Evolutionary conservation across 1,140 invertebrate species (phyloP), one percentile per base, ranked within the genome.

Genomic region (Pseudobourletiella spinata): DNA sequence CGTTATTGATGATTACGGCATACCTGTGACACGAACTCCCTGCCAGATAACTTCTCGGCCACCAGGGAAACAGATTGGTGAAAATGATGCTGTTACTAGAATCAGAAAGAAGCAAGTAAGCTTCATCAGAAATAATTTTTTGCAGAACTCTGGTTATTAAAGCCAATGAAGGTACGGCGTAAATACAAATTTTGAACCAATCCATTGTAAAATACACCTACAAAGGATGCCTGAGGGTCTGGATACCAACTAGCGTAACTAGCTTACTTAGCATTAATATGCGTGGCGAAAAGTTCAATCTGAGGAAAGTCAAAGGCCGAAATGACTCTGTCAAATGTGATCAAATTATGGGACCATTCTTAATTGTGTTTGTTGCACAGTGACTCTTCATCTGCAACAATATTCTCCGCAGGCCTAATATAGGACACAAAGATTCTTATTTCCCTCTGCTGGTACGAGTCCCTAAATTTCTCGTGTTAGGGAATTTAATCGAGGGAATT

Each of bases 121-220:
- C 42, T 29, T 48, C 32, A 2, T 63, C 52, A 4, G 44, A 11
- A 6, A 6, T 6, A 14, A 44, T 46, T 32, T 63, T 56, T 30
- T 57, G 52, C 2, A 63, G 15, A 15, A 24, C 26, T 56, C 25
- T 35, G 6, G 22, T n/a, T 2, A 63, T 63, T 18, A 57, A 22
- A 20, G 35, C 56, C 18, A 63, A 63, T 25, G 61, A 54, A 30
- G 61, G 61, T 18, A 63, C 56, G 2, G 61, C 61, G 24, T 63
- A 63, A 22, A 24, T 18, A 15, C 11, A 2, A 2, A 48, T 3
- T 15, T 57, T 24, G 11, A 32, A 8, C 61, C 61, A 63, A 16
- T 6, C 6, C 2, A 46, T 18, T 8, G 35, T 46, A 22, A 63
- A n/a, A 63, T 42, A 43, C 52, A 25, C 57, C 54, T 14, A 44